Percentiles rank a stretch among this genome's conserved stretches.
phyloP scores from a whole-genome alignment of 1,140 invertebrate species.

The Drosophila lacteicornis region DNA sequence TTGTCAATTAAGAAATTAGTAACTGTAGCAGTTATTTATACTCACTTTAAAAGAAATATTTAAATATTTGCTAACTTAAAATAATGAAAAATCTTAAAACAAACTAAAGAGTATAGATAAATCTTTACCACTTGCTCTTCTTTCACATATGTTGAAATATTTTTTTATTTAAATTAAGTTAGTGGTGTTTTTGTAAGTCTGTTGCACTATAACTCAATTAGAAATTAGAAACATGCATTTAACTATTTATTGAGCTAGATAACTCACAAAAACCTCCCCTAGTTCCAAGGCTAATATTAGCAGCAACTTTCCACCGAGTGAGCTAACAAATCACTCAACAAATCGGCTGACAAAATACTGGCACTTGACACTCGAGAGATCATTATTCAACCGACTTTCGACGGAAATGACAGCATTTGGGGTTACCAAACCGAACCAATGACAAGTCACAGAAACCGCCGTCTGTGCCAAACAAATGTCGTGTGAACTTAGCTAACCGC shows the following conservation, averaged over 20 bases:
- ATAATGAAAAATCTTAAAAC: too few relatives aligned
- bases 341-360: constrained; percentile 30
- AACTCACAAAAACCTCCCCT: constrained; percentile 4
- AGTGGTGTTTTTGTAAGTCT: neutral
- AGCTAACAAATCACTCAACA: constrained; percentile 30
- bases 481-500: constrained; percentile 54
- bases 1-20: too few relatives aligned
- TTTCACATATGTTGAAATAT: neutral
- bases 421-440: constrained; percentile 61
- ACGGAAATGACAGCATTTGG: constrained; percentile 71
- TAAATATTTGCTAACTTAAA: too few relatives aligned
- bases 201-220: neutral
- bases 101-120: neutral
- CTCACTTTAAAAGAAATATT: too few relatives aligned
- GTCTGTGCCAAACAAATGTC: constrained; percentile 56
- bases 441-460: constrained; percentile 58
- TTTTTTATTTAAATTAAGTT: neutral
- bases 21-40: too few relatives aligned
- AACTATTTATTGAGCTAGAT: neutral
- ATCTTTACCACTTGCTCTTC: neutral
- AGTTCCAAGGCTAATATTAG: neutral
- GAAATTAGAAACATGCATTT: neutral
- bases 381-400: constrained; percentile 67
- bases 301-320: constrained; percentile 11
- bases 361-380: constrained; percentile 34